phyloP scores from a whole-genome alignment of 2,113 vertebrate genomes.

The Chascanopsetta lugubris region DNA sequence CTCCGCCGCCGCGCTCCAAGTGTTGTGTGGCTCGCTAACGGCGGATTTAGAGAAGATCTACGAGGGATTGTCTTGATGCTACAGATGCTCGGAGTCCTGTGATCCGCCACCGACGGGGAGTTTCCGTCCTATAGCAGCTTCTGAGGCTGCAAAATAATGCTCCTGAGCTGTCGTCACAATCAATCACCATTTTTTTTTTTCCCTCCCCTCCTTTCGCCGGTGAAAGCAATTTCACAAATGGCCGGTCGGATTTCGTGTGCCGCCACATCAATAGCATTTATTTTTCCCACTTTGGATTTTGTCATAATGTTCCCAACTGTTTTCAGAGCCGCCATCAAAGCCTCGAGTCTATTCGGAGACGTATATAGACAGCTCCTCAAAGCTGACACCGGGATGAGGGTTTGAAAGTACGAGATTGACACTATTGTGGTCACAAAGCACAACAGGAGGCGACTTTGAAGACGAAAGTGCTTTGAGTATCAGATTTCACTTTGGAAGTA shows the following conservation, averaged over 20 bases:
- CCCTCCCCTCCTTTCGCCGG: no score
- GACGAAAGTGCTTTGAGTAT: conserved; percentile 77
- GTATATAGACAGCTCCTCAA: conserved; percentile 74
- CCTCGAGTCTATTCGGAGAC: conserved; percentile 58
- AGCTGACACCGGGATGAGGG: conserved; percentile 69
- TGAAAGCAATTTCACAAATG: conserved; percentile 46
- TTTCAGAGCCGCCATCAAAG: conserved; percentile 72
- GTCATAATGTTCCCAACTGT: conserved; percentile 58
- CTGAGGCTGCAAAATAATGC: neutral
- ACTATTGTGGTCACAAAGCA: conserved; percentile 80
- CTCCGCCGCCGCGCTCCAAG: neutral
- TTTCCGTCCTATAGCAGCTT: conserved; percentile 13
- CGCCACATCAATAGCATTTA: conserved; percentile 50
- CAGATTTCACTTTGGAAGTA: conserved; percentile 73
- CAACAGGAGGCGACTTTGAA: conserved; percentile 83
- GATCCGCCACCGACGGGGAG: conserved; percentile 12
- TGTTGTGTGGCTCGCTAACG: neutral
- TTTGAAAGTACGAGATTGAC: conserved; percentile 80
- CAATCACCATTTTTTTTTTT: conserved; percentile 8
- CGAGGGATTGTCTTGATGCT: neutral
- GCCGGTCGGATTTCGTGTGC: conserved; percentile 36
- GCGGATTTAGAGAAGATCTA: neutral
- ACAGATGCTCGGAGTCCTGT: neutral
- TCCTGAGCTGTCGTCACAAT: conserved; percentile 5
- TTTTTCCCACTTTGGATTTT: conserved; percentile 49